Evolutionary conservation across 1,140 invertebrate species (phyloP).

Genomic region (Lamellibrachia luymesi): DNA sequence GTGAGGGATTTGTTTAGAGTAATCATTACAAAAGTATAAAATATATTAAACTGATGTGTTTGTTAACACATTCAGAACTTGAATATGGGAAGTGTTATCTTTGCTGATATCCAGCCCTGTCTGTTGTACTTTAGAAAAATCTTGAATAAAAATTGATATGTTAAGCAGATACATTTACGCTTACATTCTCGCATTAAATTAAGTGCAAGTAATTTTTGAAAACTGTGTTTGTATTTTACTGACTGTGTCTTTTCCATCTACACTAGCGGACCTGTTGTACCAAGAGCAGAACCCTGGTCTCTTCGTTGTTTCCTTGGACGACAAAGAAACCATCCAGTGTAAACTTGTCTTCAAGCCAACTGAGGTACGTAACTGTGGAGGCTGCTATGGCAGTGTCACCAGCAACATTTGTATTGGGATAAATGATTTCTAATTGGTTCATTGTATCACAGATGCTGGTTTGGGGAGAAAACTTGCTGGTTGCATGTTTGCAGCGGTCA

Average conservation of each 20-base stretch:
- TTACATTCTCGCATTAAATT: not conserved
- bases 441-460: not conserved
- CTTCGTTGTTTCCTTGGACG: conserved; percentile 45
- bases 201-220: not conserved
- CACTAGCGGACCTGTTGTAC: conserved; percentile 46
- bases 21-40: too few species aligned
- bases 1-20: too few species aligned
- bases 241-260: not conserved
- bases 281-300: conserved; percentile 52
- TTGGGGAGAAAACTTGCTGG: not conserved
- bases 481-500: not conserved
- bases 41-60: too few species aligned
- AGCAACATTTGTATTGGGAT: not conserved
- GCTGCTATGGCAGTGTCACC: too few species aligned
- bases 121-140: too few species aligned
- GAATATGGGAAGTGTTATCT: too few species aligned
- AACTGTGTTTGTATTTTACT: too few species aligned
- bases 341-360: conserved; percentile 52
- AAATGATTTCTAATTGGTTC: not conserved
- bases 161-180: not conserved
- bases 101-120: too few species aligned
- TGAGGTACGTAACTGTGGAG: conserved; percentile 37
- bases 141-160: too few species aligned
- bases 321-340: conserved; percentile 43
- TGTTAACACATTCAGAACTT: too few species aligned